Conservation (phyloP, 1,140 invertebrate species). For the Apis dorsata region DNA sequence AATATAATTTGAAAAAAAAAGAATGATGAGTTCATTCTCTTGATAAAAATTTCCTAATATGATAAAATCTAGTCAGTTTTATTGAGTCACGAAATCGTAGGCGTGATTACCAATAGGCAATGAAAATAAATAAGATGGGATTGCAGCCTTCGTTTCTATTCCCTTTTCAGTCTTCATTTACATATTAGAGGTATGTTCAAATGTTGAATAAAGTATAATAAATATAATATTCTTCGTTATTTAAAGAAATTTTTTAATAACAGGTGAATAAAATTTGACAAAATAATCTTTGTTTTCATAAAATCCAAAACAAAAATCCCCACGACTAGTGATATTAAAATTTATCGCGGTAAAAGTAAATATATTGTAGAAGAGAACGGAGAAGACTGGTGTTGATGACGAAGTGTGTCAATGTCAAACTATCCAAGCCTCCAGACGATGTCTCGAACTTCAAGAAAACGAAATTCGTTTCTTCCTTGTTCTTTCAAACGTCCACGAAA, state of each 20-base stretch:
- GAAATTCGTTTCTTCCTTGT: constrained; percentile 16
- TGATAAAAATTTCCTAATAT: no score
- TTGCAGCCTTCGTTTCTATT: no score
- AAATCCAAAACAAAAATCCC: not conserved
- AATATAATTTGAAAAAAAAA: no score
- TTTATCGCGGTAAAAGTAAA: constrained; percentile 10
- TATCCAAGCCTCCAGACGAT: constrained; percentile 38
- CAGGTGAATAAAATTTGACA: not conserved
- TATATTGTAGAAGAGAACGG: not conserved
- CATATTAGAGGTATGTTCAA: no score
- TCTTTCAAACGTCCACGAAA: constrained; percentile 30
- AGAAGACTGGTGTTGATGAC: constrained; percentile 24
- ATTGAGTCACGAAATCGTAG: no score
- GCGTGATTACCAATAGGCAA: no score
- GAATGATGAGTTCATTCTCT: no score
- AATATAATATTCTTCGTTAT: no score
- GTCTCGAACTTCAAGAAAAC: constrained; percentile 17
- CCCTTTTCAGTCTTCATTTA: no score
- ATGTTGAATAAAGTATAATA: no score
- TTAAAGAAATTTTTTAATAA: not conserved
- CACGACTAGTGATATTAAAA: not conserved
- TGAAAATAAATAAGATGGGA: no score
- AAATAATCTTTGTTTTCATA: not conserved
- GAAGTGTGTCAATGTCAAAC: constrained; percentile 71
- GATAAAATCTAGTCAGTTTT: no score